phyloP scores from a whole-genome alignment of 2,797 vertebrate genomes.

The Linurgus olivaceus region DNA sequence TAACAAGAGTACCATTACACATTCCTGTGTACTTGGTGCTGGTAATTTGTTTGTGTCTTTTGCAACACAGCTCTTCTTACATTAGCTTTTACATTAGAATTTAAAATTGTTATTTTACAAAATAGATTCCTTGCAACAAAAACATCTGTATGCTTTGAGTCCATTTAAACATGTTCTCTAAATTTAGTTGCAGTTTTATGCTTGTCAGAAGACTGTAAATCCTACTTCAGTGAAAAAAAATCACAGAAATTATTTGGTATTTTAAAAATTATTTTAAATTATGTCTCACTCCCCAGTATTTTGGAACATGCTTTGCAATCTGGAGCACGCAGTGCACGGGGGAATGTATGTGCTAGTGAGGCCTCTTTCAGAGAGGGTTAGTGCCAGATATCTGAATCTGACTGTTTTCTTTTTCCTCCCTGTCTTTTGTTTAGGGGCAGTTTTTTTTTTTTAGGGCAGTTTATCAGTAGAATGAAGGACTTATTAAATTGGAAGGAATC shows the following conservation, averaged over 20 bases:
- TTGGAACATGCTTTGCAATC: neutral
- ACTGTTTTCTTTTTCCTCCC: neutral
- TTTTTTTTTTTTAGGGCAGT: neutral
- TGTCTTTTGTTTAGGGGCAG: neutral
- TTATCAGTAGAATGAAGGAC: too few species aligned
- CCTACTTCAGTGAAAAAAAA: neutral
- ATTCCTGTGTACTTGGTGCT: neutral
- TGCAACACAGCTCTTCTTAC: neutral
- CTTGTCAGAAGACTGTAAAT: neutral
- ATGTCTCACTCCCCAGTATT: neutral
- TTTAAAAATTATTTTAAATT: neutral
- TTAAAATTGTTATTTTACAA: neutral
- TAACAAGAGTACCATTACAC: neutral
- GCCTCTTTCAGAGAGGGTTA: neutral
- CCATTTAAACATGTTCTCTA: neutral
- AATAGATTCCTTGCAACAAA: neutral
- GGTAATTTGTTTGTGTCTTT: neutral
- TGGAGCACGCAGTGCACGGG: fast-evolving
- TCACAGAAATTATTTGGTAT: neutral
- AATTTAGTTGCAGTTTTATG: neutral
- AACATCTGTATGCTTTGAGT: neutral
- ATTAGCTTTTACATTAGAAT: neutral
- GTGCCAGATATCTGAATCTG: neutral
- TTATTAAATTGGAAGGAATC: fast-evolving
- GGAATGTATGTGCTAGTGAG: neutral